Percentiles rank a stretch among this genome's conserved stretches.
phyloP scores from a whole-genome alignment of 2,888 invertebrate species.

The Caenorhabditis doughertyi region DNA sequence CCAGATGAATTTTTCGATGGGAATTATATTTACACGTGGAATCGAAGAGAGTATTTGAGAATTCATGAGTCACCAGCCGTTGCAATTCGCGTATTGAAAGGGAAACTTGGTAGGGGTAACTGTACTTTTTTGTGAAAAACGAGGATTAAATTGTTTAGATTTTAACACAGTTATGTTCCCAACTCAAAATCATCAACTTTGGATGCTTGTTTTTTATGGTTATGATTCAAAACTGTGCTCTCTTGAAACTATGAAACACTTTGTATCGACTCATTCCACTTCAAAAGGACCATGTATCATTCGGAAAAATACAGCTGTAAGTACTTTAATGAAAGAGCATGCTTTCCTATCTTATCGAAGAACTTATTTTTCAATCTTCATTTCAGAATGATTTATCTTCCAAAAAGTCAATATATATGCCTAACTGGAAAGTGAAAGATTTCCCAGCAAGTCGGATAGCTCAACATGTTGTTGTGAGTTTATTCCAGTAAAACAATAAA shows the following conservation, averaged over 20 bases:
- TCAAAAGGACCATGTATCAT: conserved; percentile 16
- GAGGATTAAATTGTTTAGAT: background rate
- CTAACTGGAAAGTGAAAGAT: conserved; percentile 39
- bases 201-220: conserved; percentile 29
- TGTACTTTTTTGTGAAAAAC: background rate
- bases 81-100: conserved; percentile 2
- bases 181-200: conserved; percentile 26
- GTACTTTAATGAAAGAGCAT: no score
- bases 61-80: conserved; percentile 13
- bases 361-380: background rate
- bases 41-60: conserved; percentile 17
- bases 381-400: background rate
- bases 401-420: conserved; percentile 36
- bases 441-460: conserved; percentile 39
- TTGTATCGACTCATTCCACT: background rate
- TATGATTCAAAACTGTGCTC: conserved; percentile 30
- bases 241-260: background rate
- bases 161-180: conserved; percentile 31
- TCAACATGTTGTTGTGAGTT: conserved; percentile 45
- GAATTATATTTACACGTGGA: conserved; percentile 15
- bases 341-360: background rate
- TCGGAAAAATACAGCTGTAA: conserved; percentile 8
- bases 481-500: background rate
- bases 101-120: conserved; percentile 16
- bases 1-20: conserved; percentile 50